Base-by-base conservation (phyloP, 2,888 invertebrate species). In the Myopa testacea region DNA sequence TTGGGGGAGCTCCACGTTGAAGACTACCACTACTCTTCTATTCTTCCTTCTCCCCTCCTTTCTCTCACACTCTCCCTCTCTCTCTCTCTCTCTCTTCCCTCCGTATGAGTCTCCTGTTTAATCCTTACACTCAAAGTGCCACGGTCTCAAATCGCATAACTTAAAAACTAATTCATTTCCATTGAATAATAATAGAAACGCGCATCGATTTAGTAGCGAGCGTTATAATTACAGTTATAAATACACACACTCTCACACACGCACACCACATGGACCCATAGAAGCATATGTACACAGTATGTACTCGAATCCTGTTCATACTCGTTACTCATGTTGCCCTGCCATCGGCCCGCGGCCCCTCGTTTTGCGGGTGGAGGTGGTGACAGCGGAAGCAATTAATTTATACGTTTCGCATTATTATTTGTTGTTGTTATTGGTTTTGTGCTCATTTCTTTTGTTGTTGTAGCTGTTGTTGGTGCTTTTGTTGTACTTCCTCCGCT, bases 301-400 rank as follows among this genome's bases (percentile, higher is more conserved):
- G 58, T 6, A n/a, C 3, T 10, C 16, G 16, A 62, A 38, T 65
- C 65, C 65, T 38, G 65, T 38, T 14, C 55, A 58, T n/a, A n/a
- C 7, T 58, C n/a, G 16, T 16, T 55, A 3, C 55, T 55, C 10
- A 7, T 4, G 62, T 62, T n/a, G n/a, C 26, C 8, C n/a, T 34
- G 62, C 19, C 12, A 12, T 12, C 50, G 7, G 50, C 50, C 12
- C 50, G 7, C 12, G 7, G 50, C 50, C 12, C 55, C 16, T 55
- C 16, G 55, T n/a, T 55, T 70, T 19, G 19, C 2, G 8, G 14
- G n/a, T 5, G 38, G 45, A 68, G 37, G 55, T 70, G 55, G 52
- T 55, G 37, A 70, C 70, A 70, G 63, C 45, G 73, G 63, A 50
- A 74, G 38, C 63, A 74, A 74, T 74, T 74, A 74, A 74, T 74